Conservation (phyloP, 2,888 invertebrate species). For the Drosophila borealis region DNA sequence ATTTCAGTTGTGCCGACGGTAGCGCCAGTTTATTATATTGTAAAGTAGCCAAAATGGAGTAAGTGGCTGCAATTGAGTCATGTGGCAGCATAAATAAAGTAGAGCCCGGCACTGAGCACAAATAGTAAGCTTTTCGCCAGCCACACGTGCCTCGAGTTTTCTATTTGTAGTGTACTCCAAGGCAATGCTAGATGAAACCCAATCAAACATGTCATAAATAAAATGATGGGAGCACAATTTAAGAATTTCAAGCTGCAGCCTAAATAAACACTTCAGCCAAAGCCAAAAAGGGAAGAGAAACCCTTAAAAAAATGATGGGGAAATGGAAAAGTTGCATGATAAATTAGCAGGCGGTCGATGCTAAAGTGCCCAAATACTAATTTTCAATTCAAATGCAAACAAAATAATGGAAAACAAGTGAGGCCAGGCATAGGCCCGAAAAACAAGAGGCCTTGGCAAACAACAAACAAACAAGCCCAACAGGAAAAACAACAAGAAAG, state of each 20-base stretch:
- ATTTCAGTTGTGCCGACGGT: slow-evolving; percentile 48
- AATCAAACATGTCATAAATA: slow-evolving; percentile 80
- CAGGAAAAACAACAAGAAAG: slow-evolving; percentile 21
- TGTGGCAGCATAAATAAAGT: slow-evolving; percentile 66
- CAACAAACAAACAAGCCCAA: slow-evolving; percentile 61
- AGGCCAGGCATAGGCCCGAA: slow-evolving; percentile 41
- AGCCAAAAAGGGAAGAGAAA: slow-evolving; percentile 33
- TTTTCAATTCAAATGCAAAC: slow-evolving; percentile 81
- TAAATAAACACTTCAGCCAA: slow-evolving; percentile 70
- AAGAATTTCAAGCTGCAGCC: slow-evolving; percentile 51
- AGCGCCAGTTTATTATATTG: slow-evolving; percentile 68
- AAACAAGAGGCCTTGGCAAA: slow-evolving; percentile 59
- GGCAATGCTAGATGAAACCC: slow-evolving; percentile 12
- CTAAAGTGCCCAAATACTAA: slow-evolving; percentile 77
- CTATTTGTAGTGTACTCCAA: slow-evolving; percentile 43
- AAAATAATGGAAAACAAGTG: slow-evolving; percentile 78
- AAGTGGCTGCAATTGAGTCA: slow-evolving; percentile 76
- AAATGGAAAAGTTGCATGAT: slow-evolving; percentile 64
- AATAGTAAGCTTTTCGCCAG: slow-evolving; percentile 30
- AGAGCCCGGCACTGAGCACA: slow-evolving; percentile 8
- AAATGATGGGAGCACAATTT: slow-evolving; percentile 61
- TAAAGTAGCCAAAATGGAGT: slow-evolving; percentile 73
- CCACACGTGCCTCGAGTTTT: slow-evolving; percentile 39
- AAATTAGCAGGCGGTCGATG: slow-evolving; percentile 69
- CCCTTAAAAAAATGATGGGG: slow-evolving; percentile 16